Evolutionary conservation across 1,140 invertebrate species (phyloP).

Genomic region (Ceratoteleas bidentatus): DNA sequence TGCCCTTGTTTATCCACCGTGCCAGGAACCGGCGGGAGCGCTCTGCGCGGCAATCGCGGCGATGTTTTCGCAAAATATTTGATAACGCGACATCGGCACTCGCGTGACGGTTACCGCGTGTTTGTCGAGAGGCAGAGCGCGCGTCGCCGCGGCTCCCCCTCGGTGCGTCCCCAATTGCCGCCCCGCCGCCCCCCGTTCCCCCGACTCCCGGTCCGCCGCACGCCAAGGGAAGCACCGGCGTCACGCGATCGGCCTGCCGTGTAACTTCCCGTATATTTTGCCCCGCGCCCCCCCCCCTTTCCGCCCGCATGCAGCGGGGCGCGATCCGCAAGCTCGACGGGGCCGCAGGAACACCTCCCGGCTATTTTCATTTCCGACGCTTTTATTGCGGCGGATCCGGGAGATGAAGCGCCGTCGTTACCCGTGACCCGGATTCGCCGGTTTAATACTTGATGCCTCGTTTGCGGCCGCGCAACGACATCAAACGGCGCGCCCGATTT

Average conservation of each 20-base stretch:
- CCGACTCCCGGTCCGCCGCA: conserved; percentile 59
- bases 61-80: conserved; percentile 57
- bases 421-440: conserved; percentile 36
- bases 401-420: conserved; percentile 34
- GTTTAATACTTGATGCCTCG: conserved; percentile 46
- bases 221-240: conserved; percentile 68
- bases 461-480: conserved; percentile 17
- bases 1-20: conserved; percentile 25
- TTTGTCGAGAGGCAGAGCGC: conserved; percentile 74
- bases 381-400: conserved; percentile 39
- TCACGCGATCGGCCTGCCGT: conserved; percentile 69
- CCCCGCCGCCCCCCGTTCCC: conserved; percentile 6
- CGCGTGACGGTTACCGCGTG: conserved; percentile 80
- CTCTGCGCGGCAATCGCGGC: conserved; percentile 24
- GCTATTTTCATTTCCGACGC: conserved; percentile 55
- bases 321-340: conserved; percentile 9
- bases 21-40: conserved; percentile 8
- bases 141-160: conserved; percentile 18
- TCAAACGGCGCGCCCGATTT: conserved; percentile 43
- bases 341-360: conserved; percentile 26
- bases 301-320: too few species aligned
- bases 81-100: conserved; percentile 74
- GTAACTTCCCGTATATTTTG: conserved; percentile 26
- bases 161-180: conserved; percentile 47
- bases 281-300: conserved; percentile 1